These are phyloP conservation scores for Hymenopus coronatus DNA, from an alignment of 2,888 invertebrate genomes.

Conservation along the genomic window DNA sequence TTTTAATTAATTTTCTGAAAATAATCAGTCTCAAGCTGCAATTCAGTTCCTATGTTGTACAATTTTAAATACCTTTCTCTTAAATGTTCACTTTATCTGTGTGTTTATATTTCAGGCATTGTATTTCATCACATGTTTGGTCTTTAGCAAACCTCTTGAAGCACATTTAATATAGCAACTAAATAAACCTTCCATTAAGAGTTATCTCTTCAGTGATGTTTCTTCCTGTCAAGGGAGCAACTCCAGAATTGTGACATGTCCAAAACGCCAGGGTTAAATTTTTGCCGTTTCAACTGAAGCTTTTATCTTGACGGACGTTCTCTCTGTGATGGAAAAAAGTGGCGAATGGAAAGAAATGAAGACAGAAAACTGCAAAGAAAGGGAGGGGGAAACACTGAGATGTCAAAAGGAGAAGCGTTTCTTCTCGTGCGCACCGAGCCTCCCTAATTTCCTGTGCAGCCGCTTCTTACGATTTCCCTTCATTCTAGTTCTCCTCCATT, in stretches of 20 bases:
- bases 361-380: not conserved
- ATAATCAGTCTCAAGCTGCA: too few species aligned
- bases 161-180: not conserved
- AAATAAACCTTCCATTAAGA: not conserved
- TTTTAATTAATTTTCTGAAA: too few species aligned
- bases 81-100: too few species aligned
- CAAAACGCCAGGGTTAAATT: not conserved
- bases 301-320: not conserved
- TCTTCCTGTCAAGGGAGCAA: not conserved
- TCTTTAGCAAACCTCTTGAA: not conserved
- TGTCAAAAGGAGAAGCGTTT: not conserved
- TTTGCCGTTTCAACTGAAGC: not conserved
- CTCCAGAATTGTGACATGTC: not conserved
- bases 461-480: not conserved
- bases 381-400: not conserved
- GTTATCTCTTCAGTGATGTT: not conserved
- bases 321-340: not conserved
- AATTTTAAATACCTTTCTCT: too few species aligned
- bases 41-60: too few species aligned
- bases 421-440: not conserved
- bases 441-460: not conserved
- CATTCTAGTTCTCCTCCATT: not conserved
- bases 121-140: not conserved
- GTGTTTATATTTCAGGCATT: too few species aligned
- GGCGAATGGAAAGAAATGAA: not conserved